Percentiles rank a stretch among this genome's conserved stretches.
Conservation (phyloP, 1,140 invertebrate species). For the Drosophila nebulosa region DNA sequence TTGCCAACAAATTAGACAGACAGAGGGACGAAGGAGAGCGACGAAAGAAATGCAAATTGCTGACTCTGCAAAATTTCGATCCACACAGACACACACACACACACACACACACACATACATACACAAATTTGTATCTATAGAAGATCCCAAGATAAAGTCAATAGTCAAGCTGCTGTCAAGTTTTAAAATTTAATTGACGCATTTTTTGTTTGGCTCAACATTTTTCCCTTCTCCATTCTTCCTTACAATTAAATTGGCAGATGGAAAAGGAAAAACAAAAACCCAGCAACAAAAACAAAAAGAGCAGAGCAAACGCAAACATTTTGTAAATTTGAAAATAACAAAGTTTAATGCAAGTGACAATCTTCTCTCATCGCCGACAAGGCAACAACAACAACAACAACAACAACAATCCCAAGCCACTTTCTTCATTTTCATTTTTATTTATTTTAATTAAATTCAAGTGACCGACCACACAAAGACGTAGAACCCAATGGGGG, state of each 20-base stretch:
- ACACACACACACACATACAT: not conserved
- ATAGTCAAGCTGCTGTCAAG: slow-evolving; percentile 59
- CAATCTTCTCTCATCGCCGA: slow-evolving; percentile 37
- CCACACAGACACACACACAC: slow-evolving; percentile 13
- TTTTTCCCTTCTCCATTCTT: not conserved
- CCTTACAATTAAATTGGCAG: slow-evolving; percentile 6
- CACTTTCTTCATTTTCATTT: slow-evolving; percentile 23
- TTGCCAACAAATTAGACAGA: slow-evolving; percentile 60
- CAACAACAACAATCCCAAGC: too few species aligned
- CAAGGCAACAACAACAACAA: too few species aligned
- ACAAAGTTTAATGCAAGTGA: slow-evolving; percentile 37
- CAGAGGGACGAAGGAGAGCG: not conserved
- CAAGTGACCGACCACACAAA: too few species aligned
- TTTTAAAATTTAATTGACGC: slow-evolving; percentile 76
- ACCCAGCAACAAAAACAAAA: slow-evolving; percentile 9
- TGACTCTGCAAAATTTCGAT: slow-evolving; percentile 14
- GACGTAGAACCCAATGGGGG: too few species aligned
- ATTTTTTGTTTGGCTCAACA: slow-evolving; percentile 40
- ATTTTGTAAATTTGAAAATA: not conserved
- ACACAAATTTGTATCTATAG: not conserved
- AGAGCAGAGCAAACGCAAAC: slow-evolving; percentile 10
- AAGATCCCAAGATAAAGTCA: slow-evolving; percentile 22
- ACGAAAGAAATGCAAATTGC: slow-evolving; percentile 60
- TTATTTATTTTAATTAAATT: slow-evolving; percentile 53
- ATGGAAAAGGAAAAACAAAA: not conserved